These are phyloP conservation scores for Balaeniceps rex DNA, from an alignment of 2,113 vertebrate species.

Conservation along the genomic window DNA sequence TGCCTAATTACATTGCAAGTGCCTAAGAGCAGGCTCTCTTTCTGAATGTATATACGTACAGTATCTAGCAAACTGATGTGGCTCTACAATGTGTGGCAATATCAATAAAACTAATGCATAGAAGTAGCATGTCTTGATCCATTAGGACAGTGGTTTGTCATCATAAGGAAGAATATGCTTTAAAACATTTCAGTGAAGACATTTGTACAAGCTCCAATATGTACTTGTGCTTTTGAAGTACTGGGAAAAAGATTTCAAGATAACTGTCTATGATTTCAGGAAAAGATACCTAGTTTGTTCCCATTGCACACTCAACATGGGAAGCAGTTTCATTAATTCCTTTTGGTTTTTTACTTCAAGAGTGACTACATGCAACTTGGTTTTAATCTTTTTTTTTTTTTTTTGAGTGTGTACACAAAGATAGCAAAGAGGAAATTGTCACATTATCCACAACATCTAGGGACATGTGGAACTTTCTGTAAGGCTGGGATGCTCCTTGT, in stretches of 20 bases:
- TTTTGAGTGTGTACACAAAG: neutral
- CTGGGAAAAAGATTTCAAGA: neutral
- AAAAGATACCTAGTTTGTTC: neutral
- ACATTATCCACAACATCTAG: neutral
- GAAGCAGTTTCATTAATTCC: neutral
- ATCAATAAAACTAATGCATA: neutral
- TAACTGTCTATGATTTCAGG: neutral
- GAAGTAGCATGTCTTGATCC: too few species aligned
- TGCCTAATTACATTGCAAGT: neutral
- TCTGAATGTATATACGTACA: neutral
- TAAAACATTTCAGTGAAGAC: neutral
- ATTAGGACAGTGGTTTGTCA: neutral
- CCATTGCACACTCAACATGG: accelerated
- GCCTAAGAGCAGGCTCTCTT: neutral
- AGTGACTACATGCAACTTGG: neutral
- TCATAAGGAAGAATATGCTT: neutral
- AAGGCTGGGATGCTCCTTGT: neutral
- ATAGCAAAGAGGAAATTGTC: neutral
- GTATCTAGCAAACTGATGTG: neutral
- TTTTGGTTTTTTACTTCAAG: neutral
- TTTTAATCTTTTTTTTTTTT: neutral
- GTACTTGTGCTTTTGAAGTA: neutral
- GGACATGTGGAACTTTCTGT: neutral
- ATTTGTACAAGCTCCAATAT: neutral
- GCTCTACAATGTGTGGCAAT: neutral